A percentile compares a stretch with the other conserved stretches of the same genome.
These are phyloP conservation scores for Arge pagana DNA, from an alignment of 2,888 invertebrate genomes.

Conservation along the genomic window DNA sequence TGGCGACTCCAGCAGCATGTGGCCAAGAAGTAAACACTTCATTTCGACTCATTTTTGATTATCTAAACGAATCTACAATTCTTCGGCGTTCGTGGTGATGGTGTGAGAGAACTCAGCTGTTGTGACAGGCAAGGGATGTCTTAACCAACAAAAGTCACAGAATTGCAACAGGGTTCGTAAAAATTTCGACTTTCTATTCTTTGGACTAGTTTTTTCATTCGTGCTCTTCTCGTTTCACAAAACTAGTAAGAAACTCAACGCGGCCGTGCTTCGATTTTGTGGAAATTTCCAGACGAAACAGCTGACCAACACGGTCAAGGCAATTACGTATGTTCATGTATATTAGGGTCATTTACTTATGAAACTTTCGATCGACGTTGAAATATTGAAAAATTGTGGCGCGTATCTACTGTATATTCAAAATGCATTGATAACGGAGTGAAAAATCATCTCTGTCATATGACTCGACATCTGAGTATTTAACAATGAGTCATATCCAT, in stretches of 20 bases:
- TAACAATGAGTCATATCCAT: no score
- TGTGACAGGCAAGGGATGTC: slow-evolving; percentile 22
- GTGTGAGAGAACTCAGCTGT: slow-evolving; percentile 21
- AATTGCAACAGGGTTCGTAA: slow-evolving; percentile 26
- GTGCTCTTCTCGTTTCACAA: background rate
- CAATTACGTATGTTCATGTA: slow-evolving; percentile 13
- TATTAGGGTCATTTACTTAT: background rate
- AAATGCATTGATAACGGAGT: background rate
- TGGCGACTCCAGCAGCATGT: no score
- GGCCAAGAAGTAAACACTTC: no score
- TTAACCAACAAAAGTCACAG: slow-evolving; percentile 41
- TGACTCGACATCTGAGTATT: no score
- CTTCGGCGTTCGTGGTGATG: no score
- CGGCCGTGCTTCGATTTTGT: background rate
- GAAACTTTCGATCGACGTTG: background rate
- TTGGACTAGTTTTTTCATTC: background rate
- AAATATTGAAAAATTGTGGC: slow-evolving; percentile 6
- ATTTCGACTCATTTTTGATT: no score
- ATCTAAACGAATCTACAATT: no score
- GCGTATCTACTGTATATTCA: background rate
- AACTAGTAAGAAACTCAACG: background rate
- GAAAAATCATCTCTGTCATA: background rate
- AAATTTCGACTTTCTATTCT: background rate
- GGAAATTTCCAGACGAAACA: slow-evolving; percentile 5
- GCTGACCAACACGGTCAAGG: slow-evolving; percentile 6